Evolutionary conservation across 2,797 vertebrate genomes (phyloP), one percentile per base, ranked within the genome.

Genomic region (Pelodytes ibericus): DNA sequence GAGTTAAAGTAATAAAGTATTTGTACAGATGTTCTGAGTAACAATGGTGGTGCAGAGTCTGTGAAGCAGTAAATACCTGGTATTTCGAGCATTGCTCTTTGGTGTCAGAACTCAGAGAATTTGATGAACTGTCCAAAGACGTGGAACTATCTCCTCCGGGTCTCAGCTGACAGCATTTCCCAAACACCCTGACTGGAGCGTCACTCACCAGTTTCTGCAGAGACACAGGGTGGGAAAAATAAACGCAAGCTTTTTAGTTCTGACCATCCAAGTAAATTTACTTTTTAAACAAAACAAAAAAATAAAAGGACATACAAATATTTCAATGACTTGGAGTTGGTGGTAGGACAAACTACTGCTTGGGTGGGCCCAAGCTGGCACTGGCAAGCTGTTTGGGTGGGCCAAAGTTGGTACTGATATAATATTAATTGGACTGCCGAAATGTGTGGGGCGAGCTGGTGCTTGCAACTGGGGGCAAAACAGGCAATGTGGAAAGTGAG

Each of bases 101-200:
- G 41, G 84, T 75, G 79, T 94, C 94, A 22, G 95, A 90, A 80
- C 92, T 87, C 20, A 87, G 84, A 25, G 93, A 95, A 69, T 95
- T 96, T 59, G 95, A 90, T 65, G 92, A 93, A 88, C 96, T 98
- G 83, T 99, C 97, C 87, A 99, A 87, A 72, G 97, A 99, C 67
- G 95, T 96, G 84, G 95, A 95, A 88, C 96, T 98, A 74, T 96
- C 97, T 74, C 95, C 95, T 76, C 94, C 96, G 0, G 95, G 92
- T 83, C 93, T 95, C 75, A 98, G 91, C 3, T 95, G 94, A 86
- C 96, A 99, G 80, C 94, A 99, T 75, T 96, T 97, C 51, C 95
- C 95, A 76, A 97, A 95, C 81, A 96, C 93, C 85, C 95, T 95
- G 67, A 90, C 93, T 85, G 95, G 95, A 76, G 90, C 91, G 71